These are phyloP conservation scores for Pinctada fucata DNA, from an alignment of 2,888 invertebrate species.

Conservation along the genomic window DNA sequence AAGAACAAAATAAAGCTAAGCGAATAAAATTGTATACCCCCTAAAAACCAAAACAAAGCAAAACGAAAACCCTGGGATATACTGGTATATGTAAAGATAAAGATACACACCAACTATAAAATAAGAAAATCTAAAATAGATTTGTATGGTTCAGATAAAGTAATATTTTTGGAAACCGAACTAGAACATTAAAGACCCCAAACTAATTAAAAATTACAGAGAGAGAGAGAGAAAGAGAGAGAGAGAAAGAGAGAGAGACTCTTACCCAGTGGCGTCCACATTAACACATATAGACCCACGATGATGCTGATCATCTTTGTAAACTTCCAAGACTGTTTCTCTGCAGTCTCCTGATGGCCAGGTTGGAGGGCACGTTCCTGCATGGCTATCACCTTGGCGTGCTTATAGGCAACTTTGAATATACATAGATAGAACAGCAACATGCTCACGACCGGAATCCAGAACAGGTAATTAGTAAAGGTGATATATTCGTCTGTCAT, in stretches of 20 bases:
- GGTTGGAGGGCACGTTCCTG: slow-evolving; percentile 33
- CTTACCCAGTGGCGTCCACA: slow-evolving; percentile 59
- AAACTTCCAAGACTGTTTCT: slow-evolving; percentile 53
- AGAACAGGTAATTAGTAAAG: slow-evolving; percentile 48
- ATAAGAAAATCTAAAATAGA: no score
- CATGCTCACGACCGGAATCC: slow-evolving; percentile 52
- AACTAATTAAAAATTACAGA: no score
- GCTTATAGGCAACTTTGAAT: slow-evolving; percentile 49
- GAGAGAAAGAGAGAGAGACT: not conserved
- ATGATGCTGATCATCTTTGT: slow-evolving; percentile 58
- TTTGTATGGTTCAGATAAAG: no score
- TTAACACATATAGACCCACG: slow-evolving; percentile 54
- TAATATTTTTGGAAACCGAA: no score
- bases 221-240: not conserved
- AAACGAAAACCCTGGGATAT: no score
- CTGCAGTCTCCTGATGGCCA: slow-evolving; percentile 3
- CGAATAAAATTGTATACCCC: no score
- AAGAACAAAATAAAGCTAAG: no score
- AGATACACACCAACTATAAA: no score
- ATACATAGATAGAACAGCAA: slow-evolving; percentile 50
- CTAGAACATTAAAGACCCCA: no score
- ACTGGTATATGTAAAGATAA: no score
- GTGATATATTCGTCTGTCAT: slow-evolving; percentile 43
- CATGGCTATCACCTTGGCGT: slow-evolving; percentile 47
- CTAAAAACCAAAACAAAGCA: no score